phyloP scores from a whole-genome alignment of 2,888 invertebrate genomes.

The Hyppa rectilinea region DNA sequence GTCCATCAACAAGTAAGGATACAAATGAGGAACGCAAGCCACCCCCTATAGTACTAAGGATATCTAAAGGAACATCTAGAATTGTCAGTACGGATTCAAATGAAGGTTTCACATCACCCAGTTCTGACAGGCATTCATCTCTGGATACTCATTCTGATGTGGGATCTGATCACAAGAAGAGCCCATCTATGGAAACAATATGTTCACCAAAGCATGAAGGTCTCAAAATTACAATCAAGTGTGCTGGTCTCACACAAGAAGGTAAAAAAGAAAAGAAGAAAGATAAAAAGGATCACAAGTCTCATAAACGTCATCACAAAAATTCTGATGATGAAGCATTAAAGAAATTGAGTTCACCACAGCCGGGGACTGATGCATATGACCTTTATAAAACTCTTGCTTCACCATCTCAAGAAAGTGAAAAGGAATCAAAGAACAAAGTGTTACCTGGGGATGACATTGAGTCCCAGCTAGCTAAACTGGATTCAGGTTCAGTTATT shows the following conservation, averaged over 20 bases:
- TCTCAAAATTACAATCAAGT: conserved; percentile 89
- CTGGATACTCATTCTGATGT: conserved; percentile 86
- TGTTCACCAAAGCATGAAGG: conserved; percentile 89
- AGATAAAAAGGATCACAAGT: conserved; percentile 90
- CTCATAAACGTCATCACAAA: conserved; percentile 88
- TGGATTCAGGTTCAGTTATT: conserved; percentile 78
- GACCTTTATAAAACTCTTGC: conserved; percentile 89
- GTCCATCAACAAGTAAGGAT: conserved; percentile 88
- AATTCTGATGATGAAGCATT: conserved; percentile 81
- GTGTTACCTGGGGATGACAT: conserved; percentile 78
- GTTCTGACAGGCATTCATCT: conserved; percentile 88
- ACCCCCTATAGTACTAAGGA: conserved; percentile 96
- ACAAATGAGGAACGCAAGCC: conserved; percentile 89
- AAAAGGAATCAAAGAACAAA: conserved; percentile 75
- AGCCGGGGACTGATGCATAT: conserved; percentile 87
- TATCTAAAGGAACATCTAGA: conserved; percentile 94
- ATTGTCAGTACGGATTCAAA: conserved; percentile 92
- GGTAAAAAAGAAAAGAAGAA: conserved; percentile 86
- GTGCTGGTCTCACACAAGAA: conserved; percentile 83
- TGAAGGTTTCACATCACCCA: conserved; percentile 90
- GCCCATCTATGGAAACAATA: conserved; percentile 85
- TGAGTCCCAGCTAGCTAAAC: conserved; percentile 81
- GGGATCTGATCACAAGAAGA: conserved; percentile 84
- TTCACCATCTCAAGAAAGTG: conserved; percentile 83
- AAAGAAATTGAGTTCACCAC: conserved; percentile 87